These are phyloP conservation scores for Oreochromis spilurus DNA, from an alignment of 2,113 vertebrate species.

Conservation along the genomic window DNA sequence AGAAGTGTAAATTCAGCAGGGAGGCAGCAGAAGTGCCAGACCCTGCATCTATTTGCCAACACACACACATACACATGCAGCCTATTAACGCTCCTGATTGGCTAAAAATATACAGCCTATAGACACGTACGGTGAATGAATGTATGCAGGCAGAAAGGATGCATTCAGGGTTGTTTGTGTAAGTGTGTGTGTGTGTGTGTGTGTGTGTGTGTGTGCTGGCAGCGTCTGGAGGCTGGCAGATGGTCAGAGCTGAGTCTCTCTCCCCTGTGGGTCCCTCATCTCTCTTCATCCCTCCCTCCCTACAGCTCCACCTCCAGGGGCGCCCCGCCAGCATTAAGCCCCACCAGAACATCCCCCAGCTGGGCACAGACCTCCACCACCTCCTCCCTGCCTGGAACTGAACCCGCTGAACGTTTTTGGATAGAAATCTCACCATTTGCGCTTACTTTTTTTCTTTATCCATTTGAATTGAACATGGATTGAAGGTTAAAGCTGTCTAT, in stretches of 20 bases:
- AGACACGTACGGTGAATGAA: not conserved
- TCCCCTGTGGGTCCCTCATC: conserved; percentile 26
- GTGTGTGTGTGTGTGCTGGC: conserved; percentile 43
- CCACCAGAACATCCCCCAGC: conserved; percentile 5
- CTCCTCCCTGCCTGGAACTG: not conserved
- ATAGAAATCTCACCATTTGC: not conserved
- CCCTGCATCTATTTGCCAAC: not conserved
- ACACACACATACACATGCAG: not conserved
- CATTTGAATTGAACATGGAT: not conserved
- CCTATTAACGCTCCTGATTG: not conserved
- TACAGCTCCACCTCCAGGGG: conserved; percentile 2
- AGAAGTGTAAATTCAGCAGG: not conserved
- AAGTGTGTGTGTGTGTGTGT: not conserved
- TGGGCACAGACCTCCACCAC: not conserved
- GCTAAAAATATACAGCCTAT: not conserved
- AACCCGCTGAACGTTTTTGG: not conserved
- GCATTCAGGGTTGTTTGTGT: not conserved
- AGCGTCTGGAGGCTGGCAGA: conserved; percentile 51
- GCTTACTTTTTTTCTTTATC: not conserved
- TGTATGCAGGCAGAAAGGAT: not conserved
- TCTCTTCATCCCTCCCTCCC: not conserved
- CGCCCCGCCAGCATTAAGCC: not conserved
- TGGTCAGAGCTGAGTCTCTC: conserved; percentile 57
- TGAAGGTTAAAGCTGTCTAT: not conserved
- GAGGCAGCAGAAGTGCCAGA: not conserved